Evolutionary conservation across 2,888 invertebrate species (phyloP).

Genomic region (Taenaris catops): DNA sequence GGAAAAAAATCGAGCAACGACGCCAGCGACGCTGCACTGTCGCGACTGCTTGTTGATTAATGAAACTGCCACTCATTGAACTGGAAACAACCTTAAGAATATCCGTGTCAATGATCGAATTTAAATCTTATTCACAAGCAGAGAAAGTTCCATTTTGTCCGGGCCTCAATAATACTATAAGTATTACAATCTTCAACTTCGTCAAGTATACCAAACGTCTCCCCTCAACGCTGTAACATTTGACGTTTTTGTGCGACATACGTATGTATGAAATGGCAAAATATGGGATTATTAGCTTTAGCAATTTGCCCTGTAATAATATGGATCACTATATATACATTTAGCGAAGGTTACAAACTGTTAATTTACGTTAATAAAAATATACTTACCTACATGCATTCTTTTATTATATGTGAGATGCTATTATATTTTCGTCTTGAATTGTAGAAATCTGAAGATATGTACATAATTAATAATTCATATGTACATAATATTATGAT

Average conservation of each 20-base stretch:
- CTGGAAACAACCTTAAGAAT: constrained; percentile 46
- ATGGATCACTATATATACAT: constrained; percentile 11
- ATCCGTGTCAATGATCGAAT: constrained; percentile 14
- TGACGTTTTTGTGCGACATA: constrained; percentile 74
- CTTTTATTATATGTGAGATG: too few relatives aligned
- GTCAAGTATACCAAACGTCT: constrained; percentile 72
- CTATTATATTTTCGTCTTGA: too few relatives aligned
- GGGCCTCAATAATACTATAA: constrained; percentile 10
- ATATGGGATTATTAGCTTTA: constrained; percentile 53
- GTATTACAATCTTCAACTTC: constrained; percentile 10
- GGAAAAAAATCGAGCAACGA: constrained; percentile 73
- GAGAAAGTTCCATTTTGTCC: constrained; percentile 14
- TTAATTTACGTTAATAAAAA: too few relatives aligned
- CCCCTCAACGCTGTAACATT: constrained; percentile 76
- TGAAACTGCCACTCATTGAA: constrained; percentile 66
- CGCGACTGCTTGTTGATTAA: constrained; percentile 76
- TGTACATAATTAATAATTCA: too few relatives aligned
- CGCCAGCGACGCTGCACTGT: constrained; percentile 70
- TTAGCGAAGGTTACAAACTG: too few relatives aligned
- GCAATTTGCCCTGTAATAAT: constrained; percentile 26
- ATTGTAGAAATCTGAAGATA: too few relatives aligned
- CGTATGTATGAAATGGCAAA: constrained; percentile 68
- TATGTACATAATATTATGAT: too few relatives aligned
- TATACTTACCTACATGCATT: too few relatives aligned
- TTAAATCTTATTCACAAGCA: constrained; percentile 10